Base-by-base conservation (phyloP, 2,888 invertebrate species). In the Cryptocheilus praepositus region DNA sequence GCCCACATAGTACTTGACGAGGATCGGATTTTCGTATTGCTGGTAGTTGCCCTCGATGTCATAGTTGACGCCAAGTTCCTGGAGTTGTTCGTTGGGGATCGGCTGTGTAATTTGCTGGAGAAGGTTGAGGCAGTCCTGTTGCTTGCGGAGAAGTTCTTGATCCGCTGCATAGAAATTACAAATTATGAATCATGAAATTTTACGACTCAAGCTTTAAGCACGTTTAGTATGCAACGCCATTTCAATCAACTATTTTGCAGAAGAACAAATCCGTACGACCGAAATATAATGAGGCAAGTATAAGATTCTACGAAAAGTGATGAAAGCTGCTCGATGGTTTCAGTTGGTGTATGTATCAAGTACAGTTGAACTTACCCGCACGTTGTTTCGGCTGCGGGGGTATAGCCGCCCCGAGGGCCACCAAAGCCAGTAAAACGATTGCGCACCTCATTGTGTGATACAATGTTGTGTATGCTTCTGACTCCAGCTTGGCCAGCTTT, bases 71-170 rank as follows among this genome's bases (percentile, higher is more conserved):
- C 92, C 93, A 65, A 92, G 90, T 43, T 92, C 91, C 63, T 89
- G 88, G 67, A 91, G 89, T 73, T 92, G 90, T 44, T 90, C 86
- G 78, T 90, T 85, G 61, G 91, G 89, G 73, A 92, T 89, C 0
- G 92, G 92, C 85, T 94, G 93, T 74, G 92, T 91, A 73, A 93
- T 91, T 85, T 92, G 91, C 81, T 92, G 91, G 85, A 93, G 86
- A 7, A 78, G 66, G 8, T 70, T 59, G 36, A 78, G 65, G 8
- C 52, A 11, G n/a, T 92, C 90, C 65, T 91, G 86, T 84, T 92
- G 92, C 85, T 90, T 91, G 64, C 86, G 85, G 81, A 92, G 89
- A 64, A 92, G 85, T 67, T 90, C 90, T 76, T 90, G 90, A 77
- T 92, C 91, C 64, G 91, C 93, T 92, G 60, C 7, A 81, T 58